Evolutionary conservation across 2,797 vertebrate genomes (phyloP).

Genomic region (Aulostomus chinensis): DNA sequence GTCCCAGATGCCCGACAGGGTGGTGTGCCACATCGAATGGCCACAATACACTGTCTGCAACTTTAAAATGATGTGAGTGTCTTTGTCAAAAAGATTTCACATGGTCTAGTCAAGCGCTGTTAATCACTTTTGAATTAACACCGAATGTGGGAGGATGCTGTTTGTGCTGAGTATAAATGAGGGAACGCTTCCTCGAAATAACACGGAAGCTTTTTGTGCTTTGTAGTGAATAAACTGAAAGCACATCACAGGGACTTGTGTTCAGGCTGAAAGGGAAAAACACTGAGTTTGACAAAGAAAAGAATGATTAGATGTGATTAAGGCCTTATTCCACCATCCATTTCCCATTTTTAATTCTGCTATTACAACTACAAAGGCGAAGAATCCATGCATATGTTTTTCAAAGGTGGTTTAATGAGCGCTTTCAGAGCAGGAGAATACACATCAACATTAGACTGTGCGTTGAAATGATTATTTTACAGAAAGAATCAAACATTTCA

Average conservation of each 20-base stretch:
- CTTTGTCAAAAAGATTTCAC: slow-evolving; percentile 1
- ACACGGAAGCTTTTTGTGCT: slow-evolving; percentile 19
- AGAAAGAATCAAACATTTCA: too few species aligned
- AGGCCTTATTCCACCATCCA: background rate
- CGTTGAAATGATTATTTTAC: too few species aligned
- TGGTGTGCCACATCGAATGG: slow-evolving; percentile 93
- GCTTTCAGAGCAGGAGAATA: background rate
- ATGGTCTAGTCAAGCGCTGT: background rate
- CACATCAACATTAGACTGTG: too few species aligned
- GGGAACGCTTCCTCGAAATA: background rate
- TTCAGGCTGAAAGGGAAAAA: slow-evolving; percentile 2
- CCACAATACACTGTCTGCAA: slow-evolving; percentile 78
- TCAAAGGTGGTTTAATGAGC: background rate
- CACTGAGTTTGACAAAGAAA: background rate
- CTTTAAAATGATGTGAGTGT: slow-evolving; percentile 89
- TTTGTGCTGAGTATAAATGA: slow-evolving; percentile 28
- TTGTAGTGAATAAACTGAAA: slow-evolving; percentile 25
- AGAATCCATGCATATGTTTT: background rate
- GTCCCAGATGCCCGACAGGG: slow-evolving; percentile 72
- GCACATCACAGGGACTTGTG: slow-evolving; percentile 20
- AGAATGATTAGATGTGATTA: slow-evolving; percentile 13
- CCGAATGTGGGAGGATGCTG: slow-evolving; percentile 23
- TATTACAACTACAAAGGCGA: background rate
- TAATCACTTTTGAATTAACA: slow-evolving; percentile 31
- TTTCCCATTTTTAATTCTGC: slow-evolving; percentile 5